Conservation (phyloP, 2,888 invertebrate species). For the Brachypalpus laphriformis region DNA sequence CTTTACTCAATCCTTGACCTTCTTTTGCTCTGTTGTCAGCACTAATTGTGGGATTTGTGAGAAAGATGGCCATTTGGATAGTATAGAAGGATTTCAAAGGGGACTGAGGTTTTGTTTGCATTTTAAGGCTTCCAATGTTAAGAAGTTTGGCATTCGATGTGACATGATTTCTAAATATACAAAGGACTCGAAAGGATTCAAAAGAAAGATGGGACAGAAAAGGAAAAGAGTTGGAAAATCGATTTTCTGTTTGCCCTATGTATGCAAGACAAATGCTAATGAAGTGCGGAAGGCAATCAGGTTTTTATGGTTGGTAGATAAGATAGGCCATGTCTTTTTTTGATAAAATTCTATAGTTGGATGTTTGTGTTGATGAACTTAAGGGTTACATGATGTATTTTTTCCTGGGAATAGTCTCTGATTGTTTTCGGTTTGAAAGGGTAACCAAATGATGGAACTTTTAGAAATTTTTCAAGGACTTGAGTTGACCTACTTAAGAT, state of each 20-base stretch:
- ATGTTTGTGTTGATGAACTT: conserved; percentile 11
- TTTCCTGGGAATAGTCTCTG: not conserved
- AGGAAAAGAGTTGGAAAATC: not conserved
- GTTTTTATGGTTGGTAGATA: conserved; percentile 1
- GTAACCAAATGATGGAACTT: not conserved
- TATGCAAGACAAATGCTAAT: conserved; percentile 26
- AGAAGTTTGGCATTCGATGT: conserved; percentile 53
- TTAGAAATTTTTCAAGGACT: not conserved
- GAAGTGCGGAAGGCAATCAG: conserved; percentile 22
- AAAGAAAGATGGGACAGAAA: no score
- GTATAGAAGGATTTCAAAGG: conserved; percentile 4
- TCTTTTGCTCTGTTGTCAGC: conserved; percentile 57
- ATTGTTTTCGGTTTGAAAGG: not conserved
- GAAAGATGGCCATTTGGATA: conserved; percentile 21
- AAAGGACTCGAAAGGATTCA: conserved; percentile 25
- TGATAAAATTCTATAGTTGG: not conserved
- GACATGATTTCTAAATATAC: conserved; percentile 50
- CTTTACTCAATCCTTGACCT: conserved; percentile 59
- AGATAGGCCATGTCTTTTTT: not conserved
- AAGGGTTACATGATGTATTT: not conserved
- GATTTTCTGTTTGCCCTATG: not conserved
- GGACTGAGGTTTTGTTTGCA: conserved; percentile 21
- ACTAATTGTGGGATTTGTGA: conserved; percentile 37
- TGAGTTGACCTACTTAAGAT: not conserved
- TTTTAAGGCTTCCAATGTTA: conserved; percentile 44